Evolutionary conservation across 2,888 invertebrate species (phyloP), one percentile per base, ranked within the genome.

Genomic region (Cactoblastis cactorum): DNA sequence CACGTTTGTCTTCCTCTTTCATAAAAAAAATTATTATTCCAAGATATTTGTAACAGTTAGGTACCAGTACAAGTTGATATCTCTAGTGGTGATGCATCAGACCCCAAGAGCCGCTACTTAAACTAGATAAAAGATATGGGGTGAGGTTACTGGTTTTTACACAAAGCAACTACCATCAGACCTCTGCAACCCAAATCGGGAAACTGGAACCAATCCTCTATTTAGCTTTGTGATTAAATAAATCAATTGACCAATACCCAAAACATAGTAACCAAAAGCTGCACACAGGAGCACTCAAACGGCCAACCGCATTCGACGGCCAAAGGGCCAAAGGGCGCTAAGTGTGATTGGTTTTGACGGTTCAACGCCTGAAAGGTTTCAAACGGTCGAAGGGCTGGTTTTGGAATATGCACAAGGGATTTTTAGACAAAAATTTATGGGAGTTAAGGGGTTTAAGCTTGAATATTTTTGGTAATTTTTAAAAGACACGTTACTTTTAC

Each of bases 301-400:
- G 61, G 55, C 50, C 61, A 62, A 59, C 59, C 53, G 51, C 55
- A 59, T 57, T 55, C 50, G 52, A 48, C 41, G 55, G 53, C 51
- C 37, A 48, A 48, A 37, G 28, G 47, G 12, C 49, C 35, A 51
- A 55, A 55, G 54, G 59, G 50, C 47, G 41, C 37, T 46, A 43
- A 56, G 56, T 54, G 59, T 38, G 43, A 61, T 59, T 63, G 62
- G 56, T 56, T 59, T 55, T 61, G 61, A 63, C 58, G 56, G 53
- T 57, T 53, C 53, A 53, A 56, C 57, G 47, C 62, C 56, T 28
- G 28, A 28, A 43, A 14, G 24, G 14, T 43, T 18, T 19, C 24
- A 3, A 22, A 12, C 12, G 24, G 24, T 12, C 9, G 5, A 22
- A 24, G 24, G 28, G 43, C 24, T 5, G 43, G 8, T 43, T 32